phyloP scores from a whole-genome alignment of 35 echinoderm and acorn worm species.

The Lytechinus variegatus region DNA sequence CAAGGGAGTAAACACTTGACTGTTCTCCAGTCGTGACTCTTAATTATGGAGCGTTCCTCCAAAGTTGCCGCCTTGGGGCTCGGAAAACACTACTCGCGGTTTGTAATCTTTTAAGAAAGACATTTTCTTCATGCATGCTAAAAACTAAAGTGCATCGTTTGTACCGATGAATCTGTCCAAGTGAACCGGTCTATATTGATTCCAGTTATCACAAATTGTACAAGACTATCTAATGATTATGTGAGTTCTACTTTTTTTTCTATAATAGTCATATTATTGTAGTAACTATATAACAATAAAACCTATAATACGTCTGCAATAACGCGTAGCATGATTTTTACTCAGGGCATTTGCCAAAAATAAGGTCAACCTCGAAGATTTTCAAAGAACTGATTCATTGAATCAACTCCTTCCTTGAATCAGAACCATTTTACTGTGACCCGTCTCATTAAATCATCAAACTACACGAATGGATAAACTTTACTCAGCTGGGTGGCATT shows the following conservation, averaged over 20 bases:
- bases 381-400: too few relatives aligned
- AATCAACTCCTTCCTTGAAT: too few relatives aligned
- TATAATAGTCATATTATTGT: neutral
- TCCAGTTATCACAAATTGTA: neutral
- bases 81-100: neutral
- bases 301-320: too few relatives aligned
- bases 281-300: too few relatives aligned
- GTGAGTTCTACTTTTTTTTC: neutral
- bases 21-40: neutral
- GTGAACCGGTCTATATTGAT: neutral
- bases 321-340: too few relatives aligned
- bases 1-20: neutral
- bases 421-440: too few relatives aligned
- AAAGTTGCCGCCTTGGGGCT: neutral
- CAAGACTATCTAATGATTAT: neutral
- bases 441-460: too few relatives aligned
- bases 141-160: neutral
- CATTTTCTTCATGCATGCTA: neutral
- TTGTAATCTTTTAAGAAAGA: neutral
- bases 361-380: too few relatives aligned
- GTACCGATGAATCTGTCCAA: neutral
- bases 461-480: too few relatives aligned
- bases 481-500: too few relatives aligned
- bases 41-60: constrained; percentile 9
- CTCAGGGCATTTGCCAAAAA: too few relatives aligned